phyloP scores from a whole-genome alignment of 2,797 vertebrate genomes.

The Sus cebifrons region DNA sequence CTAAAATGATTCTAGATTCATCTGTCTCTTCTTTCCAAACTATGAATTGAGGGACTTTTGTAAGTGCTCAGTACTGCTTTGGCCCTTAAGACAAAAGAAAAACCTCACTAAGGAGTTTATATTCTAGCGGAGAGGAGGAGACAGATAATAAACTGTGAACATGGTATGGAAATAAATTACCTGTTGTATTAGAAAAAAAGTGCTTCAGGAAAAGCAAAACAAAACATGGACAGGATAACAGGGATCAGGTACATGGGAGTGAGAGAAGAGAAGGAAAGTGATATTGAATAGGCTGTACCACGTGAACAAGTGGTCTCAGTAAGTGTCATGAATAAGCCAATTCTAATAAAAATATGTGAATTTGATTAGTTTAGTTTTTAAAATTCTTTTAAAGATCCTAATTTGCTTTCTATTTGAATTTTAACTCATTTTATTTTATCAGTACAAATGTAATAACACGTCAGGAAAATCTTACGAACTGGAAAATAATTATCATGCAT shows the following conservation, averaged over 20 bases:
- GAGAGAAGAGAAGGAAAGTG: not conserved
- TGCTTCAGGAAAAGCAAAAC: no score
- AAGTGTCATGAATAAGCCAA: not conserved
- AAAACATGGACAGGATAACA: not conserved
- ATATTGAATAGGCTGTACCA: not conserved
- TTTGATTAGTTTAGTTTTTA: not conserved
- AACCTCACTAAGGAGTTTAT: not conserved
- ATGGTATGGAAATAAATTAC: not conserved
- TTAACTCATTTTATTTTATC: not conserved
- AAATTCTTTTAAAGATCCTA: not conserved
- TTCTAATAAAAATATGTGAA: conserved; percentile 5
- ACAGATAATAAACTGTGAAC: not conserved
- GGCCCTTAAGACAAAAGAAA: not conserved
- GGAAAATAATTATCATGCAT: not conserved
- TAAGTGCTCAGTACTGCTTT: not conserved
- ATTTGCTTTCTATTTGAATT: conserved; percentile 5
- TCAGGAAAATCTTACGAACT: conserved; percentile 8
- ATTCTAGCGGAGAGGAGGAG: not conserved
- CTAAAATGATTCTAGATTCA: not conserved
- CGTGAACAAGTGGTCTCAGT: not conserved
- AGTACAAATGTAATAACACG: not conserved
- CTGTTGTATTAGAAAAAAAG: not conserved
- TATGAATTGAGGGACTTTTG: not conserved
- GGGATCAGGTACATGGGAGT: fast-evolving
- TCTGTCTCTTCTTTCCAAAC: not conserved